phyloP scores from a whole-genome alignment of 2,888 invertebrate genomes.

The Andrena camellia region DNA sequence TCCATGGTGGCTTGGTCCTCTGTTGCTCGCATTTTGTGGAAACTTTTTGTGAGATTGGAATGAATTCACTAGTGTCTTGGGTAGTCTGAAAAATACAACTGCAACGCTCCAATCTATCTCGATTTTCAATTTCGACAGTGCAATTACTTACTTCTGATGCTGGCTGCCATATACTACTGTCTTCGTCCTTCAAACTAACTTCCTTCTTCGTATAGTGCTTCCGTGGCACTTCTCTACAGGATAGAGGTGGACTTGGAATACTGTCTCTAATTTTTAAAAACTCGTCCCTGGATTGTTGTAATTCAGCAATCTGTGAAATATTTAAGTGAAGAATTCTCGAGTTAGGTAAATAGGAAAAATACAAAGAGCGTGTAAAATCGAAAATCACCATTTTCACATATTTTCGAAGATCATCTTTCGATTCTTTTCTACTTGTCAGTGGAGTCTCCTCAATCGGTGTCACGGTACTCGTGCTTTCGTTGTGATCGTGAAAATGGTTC shows the following conservation, averaged over 20 bases:
- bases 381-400: constrained; percentile 85
- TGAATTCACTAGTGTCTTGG: constrained; percentile 78
- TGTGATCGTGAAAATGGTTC: constrained; percentile 65
- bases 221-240: constrained; percentile 79
- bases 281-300: constrained; percentile 79
- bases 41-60: constrained; percentile 77
- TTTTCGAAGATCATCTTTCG: constrained; percentile 85
- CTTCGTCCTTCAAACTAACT: constrained; percentile 77
- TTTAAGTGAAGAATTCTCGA: constrained; percentile 2
- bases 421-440: constrained; percentile 80
- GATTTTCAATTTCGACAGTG: neutral
- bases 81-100: constrained; percentile 65
- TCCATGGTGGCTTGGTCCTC: constrained; percentile 83
- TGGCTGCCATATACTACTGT: constrained; percentile 79
- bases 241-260: constrained; percentile 74
- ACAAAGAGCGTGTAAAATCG: neutral
- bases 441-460: constrained; percentile 82
- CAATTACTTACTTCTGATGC: constrained; percentile 72
- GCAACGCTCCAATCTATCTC: neutral
- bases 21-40: constrained; percentile 73
- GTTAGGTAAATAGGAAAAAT: neutral
- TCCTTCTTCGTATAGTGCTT: constrained; percentile 81
- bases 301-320: constrained; percentile 79
- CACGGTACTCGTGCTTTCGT: constrained; percentile 76
- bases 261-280: constrained; percentile 66